Evolutionary conservation across 2,888 invertebrate genomes (phyloP), one percentile per base, ranked within the genome.

Genomic region (Tethea ocularis): DNA sequence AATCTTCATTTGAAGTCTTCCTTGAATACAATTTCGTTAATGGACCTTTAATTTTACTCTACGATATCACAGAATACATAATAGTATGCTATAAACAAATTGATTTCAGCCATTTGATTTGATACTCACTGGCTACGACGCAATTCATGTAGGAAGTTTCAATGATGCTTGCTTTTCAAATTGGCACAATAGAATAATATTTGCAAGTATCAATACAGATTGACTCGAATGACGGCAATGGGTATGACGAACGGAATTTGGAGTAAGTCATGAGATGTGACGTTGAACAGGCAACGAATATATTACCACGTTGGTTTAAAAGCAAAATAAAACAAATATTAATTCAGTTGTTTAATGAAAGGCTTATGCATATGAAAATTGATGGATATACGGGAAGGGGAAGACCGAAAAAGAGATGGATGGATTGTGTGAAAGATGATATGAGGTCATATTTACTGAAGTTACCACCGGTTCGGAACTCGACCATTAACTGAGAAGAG

Each of bases 181-280:
- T 46, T 46, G 46, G 46, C 46, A 46, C 46, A 46, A 46, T 46
- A 46, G 46, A 41, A 41, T 6, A 46, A 46, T 46, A 46, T 20
- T 46, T 46, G 46, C 46, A 46, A 46, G 46, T 46, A 46, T 46
- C 46, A 46, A 46, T 46, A 20, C 17, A 46, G 46, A 20, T 46
- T 46, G 46, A 46, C 17, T 17, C n/a, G 8, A 6, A 46, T 17
- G 41, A 46, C 46, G 46, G 10, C 46, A 46, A 1, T 1, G 5
- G 1, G 41, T 6, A 41, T 46, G 46, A 46, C 20, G 46, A 10
- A 8, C 46, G 20, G 46, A 46, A 46, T 46, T 46, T 20, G 46
- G 20, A 46, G 41, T 41, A 41, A 41, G 41, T 15, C 10, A 10
- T n/a, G n/a, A n/a, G 38, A 38, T n/a, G 38, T 38, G 38, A 38